phyloP scores from a whole-genome alignment of 2,113 vertebrate genomes.

The Formicarius rufipectus region DNA sequence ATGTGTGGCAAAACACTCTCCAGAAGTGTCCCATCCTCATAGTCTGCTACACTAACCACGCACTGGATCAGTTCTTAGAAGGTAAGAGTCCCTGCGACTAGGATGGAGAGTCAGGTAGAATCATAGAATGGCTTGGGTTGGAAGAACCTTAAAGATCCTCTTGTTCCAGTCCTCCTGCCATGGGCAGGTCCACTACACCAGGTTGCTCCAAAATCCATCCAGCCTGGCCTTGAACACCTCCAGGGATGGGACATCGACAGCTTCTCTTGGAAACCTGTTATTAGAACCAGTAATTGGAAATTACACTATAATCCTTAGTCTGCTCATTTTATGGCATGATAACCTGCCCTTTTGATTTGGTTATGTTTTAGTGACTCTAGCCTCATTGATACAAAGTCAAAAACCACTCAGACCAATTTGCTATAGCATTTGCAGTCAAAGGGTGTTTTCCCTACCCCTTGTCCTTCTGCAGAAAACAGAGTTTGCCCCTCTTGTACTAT shows the following conservation, averaged over 20 bases:
- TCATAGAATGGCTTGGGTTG: neutral
- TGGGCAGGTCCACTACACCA: neutral
- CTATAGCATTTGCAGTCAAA: neutral
- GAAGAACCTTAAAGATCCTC: neutral
- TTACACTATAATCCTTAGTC: neutral
- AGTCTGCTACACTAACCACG: conserved; percentile 97
- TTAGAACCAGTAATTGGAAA: neutral
- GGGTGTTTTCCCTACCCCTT: neutral
- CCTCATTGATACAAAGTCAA: neutral
- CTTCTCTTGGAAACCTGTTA: neutral
- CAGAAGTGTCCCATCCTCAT: conserved; percentile 81
- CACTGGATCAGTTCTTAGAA: conserved; percentile 98
- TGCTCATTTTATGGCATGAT: neutral
- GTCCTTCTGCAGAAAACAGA: neutral
- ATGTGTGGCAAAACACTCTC: conserved; percentile 57
- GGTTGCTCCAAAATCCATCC: neutral
- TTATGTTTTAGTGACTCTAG: neutral
- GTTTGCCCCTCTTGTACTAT: neutral
- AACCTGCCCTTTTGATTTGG: neutral
- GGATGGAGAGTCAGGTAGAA: neutral
- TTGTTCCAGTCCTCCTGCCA: neutral
- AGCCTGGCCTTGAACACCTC: neutral
- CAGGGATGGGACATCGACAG: neutral
- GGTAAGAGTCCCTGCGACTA: conserved; percentile 73
- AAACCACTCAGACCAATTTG: neutral